Conservation (phyloP, 2,797 vertebrate species). For the Crenuchus spilurus region DNA sequence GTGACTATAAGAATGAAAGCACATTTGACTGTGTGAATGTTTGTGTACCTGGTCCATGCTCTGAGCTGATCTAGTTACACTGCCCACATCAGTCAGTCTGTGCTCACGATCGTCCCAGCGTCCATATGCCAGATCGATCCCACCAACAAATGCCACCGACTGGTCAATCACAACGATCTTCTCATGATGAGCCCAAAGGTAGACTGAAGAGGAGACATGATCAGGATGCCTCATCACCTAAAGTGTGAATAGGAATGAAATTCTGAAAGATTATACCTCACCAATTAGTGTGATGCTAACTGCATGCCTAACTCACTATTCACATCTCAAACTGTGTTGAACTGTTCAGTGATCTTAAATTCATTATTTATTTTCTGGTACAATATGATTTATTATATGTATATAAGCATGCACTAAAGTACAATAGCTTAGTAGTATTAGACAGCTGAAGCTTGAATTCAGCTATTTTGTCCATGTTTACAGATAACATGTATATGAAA, state of each 20-base stretch:
- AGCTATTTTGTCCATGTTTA: no score
- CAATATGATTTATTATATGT: no score
- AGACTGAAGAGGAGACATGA: conserved; percentile 93
- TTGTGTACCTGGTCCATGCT: conserved; percentile 63
- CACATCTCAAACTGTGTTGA: no score
- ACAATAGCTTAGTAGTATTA: no score
- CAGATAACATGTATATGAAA: no score
- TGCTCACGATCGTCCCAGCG: conserved; percentile 96
- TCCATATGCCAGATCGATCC: conserved; percentile 95
- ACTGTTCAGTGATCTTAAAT: no score
- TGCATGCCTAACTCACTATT: neutral
- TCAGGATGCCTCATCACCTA: conserved; percentile 98
- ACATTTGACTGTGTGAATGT: neutral
- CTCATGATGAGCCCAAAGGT: conserved; percentile 98
- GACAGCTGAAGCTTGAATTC: no score
- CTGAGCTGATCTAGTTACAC: conserved; percentile 83
- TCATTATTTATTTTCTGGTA: no score
- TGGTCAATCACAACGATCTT: conserved; percentile 93
- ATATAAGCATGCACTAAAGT: no score
- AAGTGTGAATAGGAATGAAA: neutral
- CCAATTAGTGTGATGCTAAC: no score
- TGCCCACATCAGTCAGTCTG: conserved; percentile 95
- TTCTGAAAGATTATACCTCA: no score
- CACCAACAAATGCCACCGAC: conserved; percentile 92
- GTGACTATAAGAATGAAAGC: no score